These are phyloP conservation scores for Mizuhopecten yessoensis DNA, from an alignment of 1,140 invertebrate species.

Conservation along the genomic window DNA sequence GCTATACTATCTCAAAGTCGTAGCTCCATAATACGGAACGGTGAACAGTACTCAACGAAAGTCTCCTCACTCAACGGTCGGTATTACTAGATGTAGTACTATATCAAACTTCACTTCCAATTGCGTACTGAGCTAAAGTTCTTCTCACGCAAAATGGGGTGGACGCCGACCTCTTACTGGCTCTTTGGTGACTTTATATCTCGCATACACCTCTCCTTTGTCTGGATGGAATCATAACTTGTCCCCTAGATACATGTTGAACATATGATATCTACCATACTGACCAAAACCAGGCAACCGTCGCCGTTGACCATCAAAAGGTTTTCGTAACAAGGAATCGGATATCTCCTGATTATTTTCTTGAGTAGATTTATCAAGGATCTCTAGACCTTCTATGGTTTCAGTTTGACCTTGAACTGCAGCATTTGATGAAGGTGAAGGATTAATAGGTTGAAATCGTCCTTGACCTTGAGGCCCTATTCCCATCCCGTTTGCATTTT, in stretches of 20 bases:
- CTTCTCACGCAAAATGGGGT: no score
- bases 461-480: not conserved
- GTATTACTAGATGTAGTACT: no score
- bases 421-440: not conserved
- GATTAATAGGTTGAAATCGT: not conserved
- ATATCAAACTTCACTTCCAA: no score
- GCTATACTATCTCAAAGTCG: no score
- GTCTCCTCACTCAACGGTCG: no score
- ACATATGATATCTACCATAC: not conserved
- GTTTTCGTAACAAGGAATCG: not conserved
- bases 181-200: not conserved
- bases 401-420: not conserved
- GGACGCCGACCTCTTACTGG: not conserved
- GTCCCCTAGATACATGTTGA: not conserved
- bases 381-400: slow-evolving; percentile 7
- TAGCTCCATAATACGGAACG: no score
- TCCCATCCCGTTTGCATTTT: not conserved
- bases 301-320: not conserved
- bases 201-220: not conserved
- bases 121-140: no score
- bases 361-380: not conserved
- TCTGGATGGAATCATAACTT: not conserved
- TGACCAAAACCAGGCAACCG: not conserved
- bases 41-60: no score
- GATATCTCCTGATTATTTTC: not conserved